A percentile compares a stretch with the other conserved stretches of the same genome.
Evolutionary conservation across 2,797 vertebrate genomes (phyloP).

Genomic region (Brotula barbata): DNA sequence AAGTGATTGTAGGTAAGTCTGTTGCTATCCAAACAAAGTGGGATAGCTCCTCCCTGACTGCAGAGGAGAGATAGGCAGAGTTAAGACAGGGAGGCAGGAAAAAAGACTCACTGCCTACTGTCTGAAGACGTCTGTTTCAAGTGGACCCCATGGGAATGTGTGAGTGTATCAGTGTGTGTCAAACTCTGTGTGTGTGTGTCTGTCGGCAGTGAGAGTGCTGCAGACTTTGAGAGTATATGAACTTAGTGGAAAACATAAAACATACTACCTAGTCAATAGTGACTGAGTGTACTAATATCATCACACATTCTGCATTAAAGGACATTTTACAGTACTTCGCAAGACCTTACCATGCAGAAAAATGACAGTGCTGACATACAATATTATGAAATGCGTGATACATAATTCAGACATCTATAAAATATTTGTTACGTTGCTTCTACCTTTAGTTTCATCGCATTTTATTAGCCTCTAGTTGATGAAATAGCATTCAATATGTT

Average conservation of each 20-base stretch:
- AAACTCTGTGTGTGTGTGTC: constrained; percentile 11
- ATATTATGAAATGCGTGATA: background rate
- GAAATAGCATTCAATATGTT: background rate
- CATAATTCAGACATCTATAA: constrained; percentile 21
- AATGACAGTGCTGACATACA: background rate
- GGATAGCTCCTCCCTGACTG: constrained; percentile 65
- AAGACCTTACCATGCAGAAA: background rate
- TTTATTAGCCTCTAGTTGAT: background rate
- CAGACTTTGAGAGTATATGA: constrained; percentile 8
- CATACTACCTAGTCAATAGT: constrained; percentile 6
- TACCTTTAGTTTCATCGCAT: background rate
- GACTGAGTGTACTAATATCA: constrained; percentile 33
- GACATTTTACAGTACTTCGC: background rate
- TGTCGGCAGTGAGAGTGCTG: constrained; percentile 28
- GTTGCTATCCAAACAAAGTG: constrained; percentile 55
- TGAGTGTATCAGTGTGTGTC: constrained; percentile 18
- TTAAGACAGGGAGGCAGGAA: constrained; percentile 48
- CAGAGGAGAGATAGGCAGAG: constrained; percentile 58
- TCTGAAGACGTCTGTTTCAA: constrained; percentile 55
- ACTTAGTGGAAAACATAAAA: constrained; percentile 5
- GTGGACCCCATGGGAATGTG: constrained; percentile 39
- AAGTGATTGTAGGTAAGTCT: constrained; percentile 59
- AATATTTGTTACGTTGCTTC: constrained; percentile 9
- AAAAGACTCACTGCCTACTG: constrained; percentile 46
- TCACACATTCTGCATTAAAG: background rate